Evolutionary conservation across 2,113 vertebrate species (phyloP), one percentile per base, ranked within the genome.

Genomic region (Melanotaenia duboulayi): DNA sequence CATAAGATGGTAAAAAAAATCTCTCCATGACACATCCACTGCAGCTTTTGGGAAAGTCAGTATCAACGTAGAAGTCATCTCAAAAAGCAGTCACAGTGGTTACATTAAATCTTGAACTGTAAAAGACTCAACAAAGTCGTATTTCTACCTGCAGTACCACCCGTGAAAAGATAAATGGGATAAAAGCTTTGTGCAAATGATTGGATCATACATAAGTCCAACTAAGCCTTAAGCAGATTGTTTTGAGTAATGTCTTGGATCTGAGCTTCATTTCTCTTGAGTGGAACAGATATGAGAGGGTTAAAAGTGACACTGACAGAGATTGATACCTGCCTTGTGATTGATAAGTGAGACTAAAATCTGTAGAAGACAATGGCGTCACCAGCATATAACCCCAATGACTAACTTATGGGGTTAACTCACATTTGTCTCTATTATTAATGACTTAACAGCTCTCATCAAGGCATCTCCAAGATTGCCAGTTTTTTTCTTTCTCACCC

Each of bases 361-460:
- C 63, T 54, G 55, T 39, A 70, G 37, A 76, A 65, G 71, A 84
- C 76, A 90, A 73, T 57, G 46, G 56, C 67, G 40, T 66, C 14
- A 55, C 50, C 32, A 20, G 74, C n/a, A 78, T 44, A 69, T 77
- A 61, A 79, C 60, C 11, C 60, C 67, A 78, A 71, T 64, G 50
- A 69, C 55, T 69, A 55, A 76, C 78, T 55, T 39, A 73, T 62
- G 51, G 69, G 73, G 77, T 85, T 78, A 89, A 86, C 58, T 78
- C 62, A 76, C 74, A 83, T 65, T 81, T 65, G 7, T 78, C 65
- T 80, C 62, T 42, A 28, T 90, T 82, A 90, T 85, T 90, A 92
- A 92, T 87, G 79, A 75, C 81, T 60, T 46, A 74, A 65, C 82
- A 68, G 75, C 82, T 78, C 58, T 66, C 73, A 78, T 71, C 65